These are phyloP conservation scores for Cotesia typhae DNA, from an alignment of 1,140 invertebrate species.

Conservation along the genomic window DNA sequence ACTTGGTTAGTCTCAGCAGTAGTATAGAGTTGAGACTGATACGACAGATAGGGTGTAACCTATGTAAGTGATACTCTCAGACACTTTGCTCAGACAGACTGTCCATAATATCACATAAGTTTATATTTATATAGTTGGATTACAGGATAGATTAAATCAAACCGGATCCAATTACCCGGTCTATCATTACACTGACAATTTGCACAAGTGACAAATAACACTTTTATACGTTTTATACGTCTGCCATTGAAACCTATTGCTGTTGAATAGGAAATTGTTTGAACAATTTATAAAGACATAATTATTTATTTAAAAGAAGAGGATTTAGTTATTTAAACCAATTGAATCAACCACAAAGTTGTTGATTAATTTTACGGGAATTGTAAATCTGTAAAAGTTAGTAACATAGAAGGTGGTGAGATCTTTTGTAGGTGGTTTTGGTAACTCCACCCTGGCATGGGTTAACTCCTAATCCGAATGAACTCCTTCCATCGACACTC, in stretches of 20 bases:
- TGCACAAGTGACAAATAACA: conserved; percentile 18
- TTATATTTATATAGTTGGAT: not conserved
- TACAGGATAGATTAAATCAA: too few species aligned
- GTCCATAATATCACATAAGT: not conserved
- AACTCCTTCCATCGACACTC: conserved; percentile 1
- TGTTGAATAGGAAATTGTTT: not conserved
- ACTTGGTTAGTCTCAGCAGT: not conserved
- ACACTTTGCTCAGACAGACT: conserved; percentile 1
- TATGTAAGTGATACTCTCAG: conserved; percentile 32
- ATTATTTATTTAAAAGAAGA: too few species aligned
- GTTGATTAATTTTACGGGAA: too few species aligned
- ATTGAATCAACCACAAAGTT: too few species aligned
- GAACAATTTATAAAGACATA: not conserved
- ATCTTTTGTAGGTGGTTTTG: not conserved
- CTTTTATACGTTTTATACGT: conserved; percentile 3
- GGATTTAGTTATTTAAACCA: too few species aligned
- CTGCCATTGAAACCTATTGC: not conserved
- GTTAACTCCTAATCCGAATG: not conserved
- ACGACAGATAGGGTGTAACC: conserved; percentile 36
- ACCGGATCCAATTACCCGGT: conserved; percentile 6
- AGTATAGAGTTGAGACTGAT: conserved; percentile 28
- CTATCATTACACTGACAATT: conserved; percentile 5
- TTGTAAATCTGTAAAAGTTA: too few species aligned
- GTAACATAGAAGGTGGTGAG: too few species aligned
- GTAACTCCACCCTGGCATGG: not conserved